Evolutionary conservation across 2,888 invertebrate genomes (phyloP), one percentile per base, ranked within the genome.

Genomic region (Metellina segmentata): DNA sequence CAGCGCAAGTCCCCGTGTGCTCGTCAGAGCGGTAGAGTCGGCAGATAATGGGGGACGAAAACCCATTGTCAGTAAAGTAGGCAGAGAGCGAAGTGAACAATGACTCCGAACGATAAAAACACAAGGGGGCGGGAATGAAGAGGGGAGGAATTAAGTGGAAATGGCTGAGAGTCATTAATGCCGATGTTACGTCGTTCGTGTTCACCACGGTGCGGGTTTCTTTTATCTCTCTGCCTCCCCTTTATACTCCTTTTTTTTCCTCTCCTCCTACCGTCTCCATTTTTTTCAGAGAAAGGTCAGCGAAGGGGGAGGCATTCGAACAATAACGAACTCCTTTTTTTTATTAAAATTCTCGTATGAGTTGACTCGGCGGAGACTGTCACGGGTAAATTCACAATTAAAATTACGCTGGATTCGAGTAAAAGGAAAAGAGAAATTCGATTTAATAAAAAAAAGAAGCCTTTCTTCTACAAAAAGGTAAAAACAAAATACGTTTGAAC

Each of bases 101-200:
- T 85, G 89, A 82, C 19, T 51, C 78, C 49, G 51, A 83, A 74
- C 53, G 53, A 72, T 71, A 70, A 51, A 19, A 83, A 49, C n/a
- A 51, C 19, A 52, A n/a, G 83, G 52, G 34, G 70, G 70, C 8
- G 85, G 51, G 69, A 19, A n/a, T 51, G 9, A n/a, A 75, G 48
- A 20, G 7, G 79, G 7, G 70, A 61, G 51, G 75, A 88, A 82
- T 70, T 78, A 79, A 71, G 85, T 82, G 79, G 90, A 53, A 81
- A 87, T 78, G 81, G 79, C 79, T 53, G 81, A 87, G 81, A 81
- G 85, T 85, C 79, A 72, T 85, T 90, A 90, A 90, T 81, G 81
- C 48, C 19, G 53, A 78, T 79, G 89, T 78, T 78, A 70, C 19
- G 48, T 52, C 49, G 13, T 34, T 11, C 16, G 34, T 75, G 16